Percentiles rank a stretch among this genome's conserved stretches.
Evolutionary conservation across 2,888 invertebrate species (phyloP).

Genomic region (Ptychoptera contaminata): DNA sequence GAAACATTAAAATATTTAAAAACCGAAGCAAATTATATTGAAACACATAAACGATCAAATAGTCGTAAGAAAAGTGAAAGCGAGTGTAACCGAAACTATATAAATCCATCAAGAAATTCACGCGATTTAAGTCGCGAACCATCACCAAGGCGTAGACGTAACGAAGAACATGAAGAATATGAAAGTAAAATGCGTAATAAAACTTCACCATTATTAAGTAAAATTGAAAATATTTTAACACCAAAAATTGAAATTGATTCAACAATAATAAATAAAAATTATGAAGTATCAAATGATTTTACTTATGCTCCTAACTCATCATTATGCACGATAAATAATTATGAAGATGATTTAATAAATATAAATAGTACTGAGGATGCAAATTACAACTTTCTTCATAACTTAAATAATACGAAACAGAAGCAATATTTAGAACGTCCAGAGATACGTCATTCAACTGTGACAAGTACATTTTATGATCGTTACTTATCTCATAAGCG

Average conservation of each 20-base stretch:
- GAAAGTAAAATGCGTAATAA: constrained; percentile 30
- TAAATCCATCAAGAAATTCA: constrained; percentile 3
- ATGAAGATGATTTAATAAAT: background rate
- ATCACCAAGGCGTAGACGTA: constrained; percentile 24
- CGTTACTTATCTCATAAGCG: constrained; percentile 28
- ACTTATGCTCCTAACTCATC: constrained; percentile 9
- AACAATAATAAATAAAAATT: no score
- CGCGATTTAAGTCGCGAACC: constrained; percentile 22
- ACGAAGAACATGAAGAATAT: constrained; percentile 26
- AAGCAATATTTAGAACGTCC: constrained; percentile 21
- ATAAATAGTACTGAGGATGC: background rate
- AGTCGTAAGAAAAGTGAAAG: background rate
- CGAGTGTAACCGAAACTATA: background rate
- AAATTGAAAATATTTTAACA: background rate
- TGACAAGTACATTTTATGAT: constrained; percentile 30
- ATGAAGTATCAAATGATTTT: no score
- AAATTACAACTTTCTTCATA: no score
- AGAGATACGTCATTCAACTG: constrained; percentile 29
- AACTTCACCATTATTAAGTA: constrained; percentile 18
- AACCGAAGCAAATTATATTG: background rate
- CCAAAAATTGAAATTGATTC: background rate
- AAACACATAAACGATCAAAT: background rate
- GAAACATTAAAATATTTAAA: background rate
- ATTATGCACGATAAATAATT: constrained; percentile 15
- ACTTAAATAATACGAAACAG: background rate